phyloP scores from a whole-genome alignment of 2,888 invertebrate species.

The Xylota sylvarum region DNA sequence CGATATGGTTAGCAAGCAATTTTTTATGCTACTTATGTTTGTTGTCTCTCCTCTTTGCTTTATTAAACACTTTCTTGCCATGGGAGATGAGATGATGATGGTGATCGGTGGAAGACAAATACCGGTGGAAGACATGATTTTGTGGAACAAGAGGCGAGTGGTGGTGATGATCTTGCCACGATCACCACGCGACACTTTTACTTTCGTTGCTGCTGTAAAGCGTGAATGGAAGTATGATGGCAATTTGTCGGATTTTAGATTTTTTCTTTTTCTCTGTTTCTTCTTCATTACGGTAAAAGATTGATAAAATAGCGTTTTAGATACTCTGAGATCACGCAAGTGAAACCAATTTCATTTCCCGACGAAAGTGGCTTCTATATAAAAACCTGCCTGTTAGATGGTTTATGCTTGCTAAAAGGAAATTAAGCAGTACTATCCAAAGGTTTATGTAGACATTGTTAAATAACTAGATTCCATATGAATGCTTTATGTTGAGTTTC shows the following conservation, averaged over 20 bases:
- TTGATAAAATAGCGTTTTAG: slow-evolving; percentile 10
- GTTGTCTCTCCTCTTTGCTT: slow-evolving; percentile 44
- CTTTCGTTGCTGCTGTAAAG: slow-evolving; percentile 48
- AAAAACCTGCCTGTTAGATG: background rate
- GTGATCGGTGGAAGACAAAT: slow-evolving; percentile 28
- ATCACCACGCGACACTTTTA: slow-evolving; percentile 71
- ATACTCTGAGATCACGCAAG: slow-evolving; percentile 21
- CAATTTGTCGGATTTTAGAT: slow-evolving; percentile 35
- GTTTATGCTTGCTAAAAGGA: background rate
- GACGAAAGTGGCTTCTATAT: slow-evolving; percentile 32
- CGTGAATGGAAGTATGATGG: slow-evolving; percentile 47
- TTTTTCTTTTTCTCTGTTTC: slow-evolving; percentile 8
- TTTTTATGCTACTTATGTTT: slow-evolving; percentile 35
- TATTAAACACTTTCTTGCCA: slow-evolving; percentile 49
- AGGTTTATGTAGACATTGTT: no score
- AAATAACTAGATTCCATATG: no score
- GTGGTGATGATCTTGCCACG: slow-evolving; percentile 54
- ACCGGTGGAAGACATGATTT: slow-evolving; percentile 18
- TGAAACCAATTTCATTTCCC: slow-evolving; percentile 33
- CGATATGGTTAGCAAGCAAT: slow-evolving; percentile 2
- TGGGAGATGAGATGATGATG: slow-evolving; percentile 31
- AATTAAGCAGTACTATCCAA: background rate
- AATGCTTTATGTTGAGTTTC: no score
- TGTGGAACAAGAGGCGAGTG: background rate
- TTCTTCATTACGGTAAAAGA: slow-evolving; percentile 7